Evolutionary conservation across 1,140 invertebrate genomes (phyloP).

Genomic region (Argopecten irradians): DNA sequence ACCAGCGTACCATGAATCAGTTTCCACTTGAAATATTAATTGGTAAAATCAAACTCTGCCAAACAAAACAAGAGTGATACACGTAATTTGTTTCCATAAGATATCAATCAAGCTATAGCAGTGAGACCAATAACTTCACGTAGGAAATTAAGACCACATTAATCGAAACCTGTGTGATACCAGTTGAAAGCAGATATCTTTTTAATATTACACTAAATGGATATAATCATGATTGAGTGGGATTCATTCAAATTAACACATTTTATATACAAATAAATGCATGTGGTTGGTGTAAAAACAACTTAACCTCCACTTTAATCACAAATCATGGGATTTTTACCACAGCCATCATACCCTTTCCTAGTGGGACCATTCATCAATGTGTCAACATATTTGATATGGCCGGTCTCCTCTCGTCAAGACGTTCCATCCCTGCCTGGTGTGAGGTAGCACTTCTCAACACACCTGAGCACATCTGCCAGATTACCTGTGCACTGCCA

Average conservation of each 20-base stretch:
- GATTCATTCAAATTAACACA: background rate
- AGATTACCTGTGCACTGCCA: conserved; percentile 5
- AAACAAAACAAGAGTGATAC: no score
- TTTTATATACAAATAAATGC: background rate
- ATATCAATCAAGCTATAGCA: no score
- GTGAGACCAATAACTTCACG: no score
- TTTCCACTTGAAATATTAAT: no score
- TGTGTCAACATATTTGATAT: background rate
- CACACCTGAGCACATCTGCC: background rate
- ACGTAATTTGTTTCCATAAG: no score
- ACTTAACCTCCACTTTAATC: background rate
- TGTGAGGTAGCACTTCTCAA: background rate
- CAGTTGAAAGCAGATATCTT: background rate
- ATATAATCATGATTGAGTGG: background rate
- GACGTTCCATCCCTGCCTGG: conserved; percentile 13
- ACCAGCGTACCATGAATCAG: no score
- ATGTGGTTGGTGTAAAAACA: background rate
- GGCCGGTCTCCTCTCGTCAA: background rate
- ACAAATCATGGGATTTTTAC: background rate
- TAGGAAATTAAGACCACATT: background rate
- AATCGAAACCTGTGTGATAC: background rate
- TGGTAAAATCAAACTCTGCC: no score
- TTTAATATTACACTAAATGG: background rate
- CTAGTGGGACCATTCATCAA: background rate
- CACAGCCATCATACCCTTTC: background rate